phyloP scores from a whole-genome alignment of 2,888 invertebrate genomes.

The Drosophila picticornis region DNA sequence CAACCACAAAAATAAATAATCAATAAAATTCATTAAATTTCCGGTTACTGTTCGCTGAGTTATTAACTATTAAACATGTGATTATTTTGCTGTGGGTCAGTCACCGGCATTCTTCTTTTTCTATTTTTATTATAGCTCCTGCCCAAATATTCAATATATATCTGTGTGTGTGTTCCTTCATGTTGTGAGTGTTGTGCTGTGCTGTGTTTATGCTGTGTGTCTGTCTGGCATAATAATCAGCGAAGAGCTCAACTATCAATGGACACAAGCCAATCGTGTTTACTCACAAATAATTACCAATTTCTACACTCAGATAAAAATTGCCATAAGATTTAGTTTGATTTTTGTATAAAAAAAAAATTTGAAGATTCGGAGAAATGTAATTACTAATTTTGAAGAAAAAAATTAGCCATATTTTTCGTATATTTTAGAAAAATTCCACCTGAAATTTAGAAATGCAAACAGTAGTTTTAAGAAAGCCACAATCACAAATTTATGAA shows the following conservation, averaged over 20 bases:
- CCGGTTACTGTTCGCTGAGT: conserved; percentile 26
- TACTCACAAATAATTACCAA: conserved; percentile 18
- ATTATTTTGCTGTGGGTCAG: conserved; percentile 27
- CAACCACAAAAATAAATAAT: conserved; percentile 30
- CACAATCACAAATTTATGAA: background rate
- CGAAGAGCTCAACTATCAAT: conserved; percentile 22
- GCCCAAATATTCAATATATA: conserved; percentile 15
- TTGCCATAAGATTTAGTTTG: background rate
- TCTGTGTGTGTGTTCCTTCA: conserved; percentile 8
- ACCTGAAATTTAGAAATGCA: background rate
- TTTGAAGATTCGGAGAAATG: too few species aligned
- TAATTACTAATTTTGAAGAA: too few species aligned
- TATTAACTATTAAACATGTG: conserved; percentile 38
- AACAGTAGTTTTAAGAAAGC: background rate
- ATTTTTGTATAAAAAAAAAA: too few species aligned
- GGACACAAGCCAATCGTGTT: background rate
- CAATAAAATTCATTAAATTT: conserved; percentile 47
- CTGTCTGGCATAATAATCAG: conserved; percentile 38
- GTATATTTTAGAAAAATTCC: too few species aligned
- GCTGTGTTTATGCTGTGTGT: conserved; percentile 13
- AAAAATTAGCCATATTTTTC: background rate
- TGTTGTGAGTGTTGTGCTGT: conserved; percentile 4
- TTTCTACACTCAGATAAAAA: background rate
- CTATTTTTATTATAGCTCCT: conserved; percentile 19
- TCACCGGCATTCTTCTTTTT: conserved; percentile 20